Evolutionary conservation across 2,113 vertebrate species (phyloP).

Genomic region (Rhinolophus sinicus): DNA sequence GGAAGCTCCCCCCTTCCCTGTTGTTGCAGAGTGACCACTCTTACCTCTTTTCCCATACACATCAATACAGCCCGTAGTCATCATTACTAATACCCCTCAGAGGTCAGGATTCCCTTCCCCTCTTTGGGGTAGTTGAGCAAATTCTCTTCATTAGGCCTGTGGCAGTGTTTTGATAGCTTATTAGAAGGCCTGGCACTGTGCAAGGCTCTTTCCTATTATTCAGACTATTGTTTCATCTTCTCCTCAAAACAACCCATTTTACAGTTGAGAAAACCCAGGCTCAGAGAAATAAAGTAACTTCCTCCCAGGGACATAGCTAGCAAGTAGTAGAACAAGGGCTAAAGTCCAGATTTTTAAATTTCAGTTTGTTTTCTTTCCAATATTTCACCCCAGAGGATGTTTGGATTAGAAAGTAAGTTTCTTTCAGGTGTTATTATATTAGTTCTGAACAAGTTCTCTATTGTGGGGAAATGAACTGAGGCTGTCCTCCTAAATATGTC

Average conservation of each 20-base stretch:
- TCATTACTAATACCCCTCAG: background rate
- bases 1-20: background rate
- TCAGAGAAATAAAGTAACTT: background rate
- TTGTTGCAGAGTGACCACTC: background rate
- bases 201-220: no score
- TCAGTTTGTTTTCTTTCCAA: background rate
- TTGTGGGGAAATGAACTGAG: background rate
- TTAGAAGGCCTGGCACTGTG: background rate
- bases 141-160: background rate
- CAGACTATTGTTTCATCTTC: background rate
- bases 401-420: background rate
- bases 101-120: background rate
- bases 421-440: background rate
- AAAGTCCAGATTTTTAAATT: background rate
- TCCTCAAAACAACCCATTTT: background rate
- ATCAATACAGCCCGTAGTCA: background rate
- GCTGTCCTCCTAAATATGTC: background rate
- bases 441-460: background rate
- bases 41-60: background rate
- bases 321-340: background rate
- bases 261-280: background rate
- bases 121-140: background rate
- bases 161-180: rapidly evolving
- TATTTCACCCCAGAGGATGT: background rate
- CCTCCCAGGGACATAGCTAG: background rate